Conservation (phyloP, 2,113 vertebrate species). For the Procapra przewalskii region DNA sequence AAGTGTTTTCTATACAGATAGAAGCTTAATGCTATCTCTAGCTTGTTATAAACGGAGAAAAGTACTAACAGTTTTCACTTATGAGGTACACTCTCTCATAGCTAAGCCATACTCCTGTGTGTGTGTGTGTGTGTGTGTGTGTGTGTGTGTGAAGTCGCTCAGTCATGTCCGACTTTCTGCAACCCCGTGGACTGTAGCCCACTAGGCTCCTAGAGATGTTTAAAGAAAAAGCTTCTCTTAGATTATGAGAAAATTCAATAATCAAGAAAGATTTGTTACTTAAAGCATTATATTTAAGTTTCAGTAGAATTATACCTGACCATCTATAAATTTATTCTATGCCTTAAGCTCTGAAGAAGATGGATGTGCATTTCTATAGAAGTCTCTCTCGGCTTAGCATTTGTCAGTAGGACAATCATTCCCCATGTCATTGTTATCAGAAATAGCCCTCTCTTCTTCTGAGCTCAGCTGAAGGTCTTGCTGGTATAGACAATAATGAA, state of each 20-base stretch:
- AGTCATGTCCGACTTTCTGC: too few species aligned
- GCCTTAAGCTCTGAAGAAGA: background rate
- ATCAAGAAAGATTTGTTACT: background rate
- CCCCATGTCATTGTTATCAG: background rate
- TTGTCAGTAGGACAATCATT: background rate
- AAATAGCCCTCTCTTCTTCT: background rate
- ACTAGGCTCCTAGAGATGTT: background rate
- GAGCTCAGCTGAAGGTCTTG: background rate
- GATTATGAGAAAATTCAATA: background rate
- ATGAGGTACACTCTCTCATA: background rate
- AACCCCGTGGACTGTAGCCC: too few species aligned
- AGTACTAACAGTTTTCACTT: background rate
- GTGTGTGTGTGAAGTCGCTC: too few species aligned
- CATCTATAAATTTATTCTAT: background rate
- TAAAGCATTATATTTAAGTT: background rate
- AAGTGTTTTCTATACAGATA: background rate
- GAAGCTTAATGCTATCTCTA: background rate
- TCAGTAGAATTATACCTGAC: background rate
- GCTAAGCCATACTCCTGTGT: background rate
- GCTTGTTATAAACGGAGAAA: background rate
- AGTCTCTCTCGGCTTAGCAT: background rate
- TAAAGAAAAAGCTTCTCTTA: background rate
- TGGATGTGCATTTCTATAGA: background rate
- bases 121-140: too few species aligned
- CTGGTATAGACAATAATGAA: background rate